phyloP scores from a whole-genome alignment of 2,888 invertebrate genomes.

The Pteria penguin region DNA sequence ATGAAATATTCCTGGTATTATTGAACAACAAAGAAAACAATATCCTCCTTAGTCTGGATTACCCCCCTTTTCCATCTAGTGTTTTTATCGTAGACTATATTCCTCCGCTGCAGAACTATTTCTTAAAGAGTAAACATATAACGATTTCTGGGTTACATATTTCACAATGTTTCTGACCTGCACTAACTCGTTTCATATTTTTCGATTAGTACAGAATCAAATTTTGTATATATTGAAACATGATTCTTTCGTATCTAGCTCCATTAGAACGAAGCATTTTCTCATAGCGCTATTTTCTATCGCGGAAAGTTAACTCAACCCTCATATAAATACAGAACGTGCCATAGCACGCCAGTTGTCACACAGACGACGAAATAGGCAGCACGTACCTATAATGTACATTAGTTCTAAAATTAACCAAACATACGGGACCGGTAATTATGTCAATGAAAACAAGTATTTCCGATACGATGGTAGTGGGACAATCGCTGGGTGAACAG shows the following conservation, averaged over 20 bases:
- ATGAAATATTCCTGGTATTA: too few species aligned
- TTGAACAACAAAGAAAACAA: too few species aligned
- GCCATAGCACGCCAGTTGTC: constrained; percentile 39
- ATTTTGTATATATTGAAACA: background rate
- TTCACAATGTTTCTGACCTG: background rate
- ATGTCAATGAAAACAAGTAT: constrained; percentile 51
- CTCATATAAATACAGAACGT: constrained; percentile 33
- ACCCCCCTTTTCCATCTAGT: too few species aligned
- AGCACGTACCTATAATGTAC: constrained; percentile 56
- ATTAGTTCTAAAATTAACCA: constrained; percentile 42
- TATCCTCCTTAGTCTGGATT: too few species aligned
- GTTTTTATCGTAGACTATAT: too few species aligned
- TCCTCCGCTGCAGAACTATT: too few species aligned
- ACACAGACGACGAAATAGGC: constrained; percentile 52
- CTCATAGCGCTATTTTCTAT: constrained; percentile 38
- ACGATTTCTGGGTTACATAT: background rate
- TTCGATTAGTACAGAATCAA: background rate
- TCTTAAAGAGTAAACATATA: background rate
- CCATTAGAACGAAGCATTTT: constrained; percentile 5
- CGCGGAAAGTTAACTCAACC: constrained; percentile 40
- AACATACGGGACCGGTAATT: constrained; percentile 42
- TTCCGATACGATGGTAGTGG: constrained; percentile 64
- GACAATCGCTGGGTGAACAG: constrained; percentile 66
- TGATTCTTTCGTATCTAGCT: background rate
- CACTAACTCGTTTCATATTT: background rate